Conservation (phyloP, 1,140 invertebrate genomes). For the Aphaenogaster ashmeadi region DNA sequence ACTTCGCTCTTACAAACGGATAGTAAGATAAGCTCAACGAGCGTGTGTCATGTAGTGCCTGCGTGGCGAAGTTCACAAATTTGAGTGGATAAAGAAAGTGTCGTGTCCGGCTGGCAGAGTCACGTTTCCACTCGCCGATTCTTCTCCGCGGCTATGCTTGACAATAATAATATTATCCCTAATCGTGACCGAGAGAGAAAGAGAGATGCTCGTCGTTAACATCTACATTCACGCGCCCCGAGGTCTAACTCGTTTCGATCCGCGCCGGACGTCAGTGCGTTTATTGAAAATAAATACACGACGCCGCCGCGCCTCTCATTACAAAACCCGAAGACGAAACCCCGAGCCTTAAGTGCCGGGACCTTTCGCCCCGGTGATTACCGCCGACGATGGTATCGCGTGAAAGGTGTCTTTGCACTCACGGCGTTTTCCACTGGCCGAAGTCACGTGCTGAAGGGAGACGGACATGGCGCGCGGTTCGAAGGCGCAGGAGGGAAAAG, state of each 20-base stretch:
- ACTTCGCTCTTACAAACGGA: conserved; percentile 33
- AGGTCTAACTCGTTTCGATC: conserved; percentile 40
- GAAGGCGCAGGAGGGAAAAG: conserved; percentile 15
- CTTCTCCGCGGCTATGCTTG: conserved; percentile 28
- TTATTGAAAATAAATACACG: conserved; percentile 68
- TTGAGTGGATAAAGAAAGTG: conserved; percentile 49
- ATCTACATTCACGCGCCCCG: conserved; percentile 49
- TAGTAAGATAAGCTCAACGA: conserved; percentile 17
- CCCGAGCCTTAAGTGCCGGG: conserved; percentile 52
- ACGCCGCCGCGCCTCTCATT: conserved; percentile 62
- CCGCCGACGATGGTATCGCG: conserved; percentile 74
- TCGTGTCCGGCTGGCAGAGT: conserved; percentile 37
- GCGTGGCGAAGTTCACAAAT: conserved; percentile 47
- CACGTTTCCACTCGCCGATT: conserved; percentile 41
- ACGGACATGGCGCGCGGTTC: conserved; percentile 13
- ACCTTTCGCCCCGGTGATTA: conserved; percentile 75
- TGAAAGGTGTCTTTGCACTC: conserved; percentile 83
- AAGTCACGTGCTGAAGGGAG: conserved; percentile 61
- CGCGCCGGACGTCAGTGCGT: conserved; percentile 36
- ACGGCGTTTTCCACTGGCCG: conserved; percentile 71
- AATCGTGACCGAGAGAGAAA: conserved; percentile 33
- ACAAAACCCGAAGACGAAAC: conserved; percentile 64
- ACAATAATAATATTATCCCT: conserved; percentile 61
- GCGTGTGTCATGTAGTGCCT: background rate
- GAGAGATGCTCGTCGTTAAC: conserved; percentile 52